These are phyloP conservation scores for Ctenoplectra terminalis DNA, from an alignment of 1,140 invertebrate species.

Conservation along the genomic window DNA sequence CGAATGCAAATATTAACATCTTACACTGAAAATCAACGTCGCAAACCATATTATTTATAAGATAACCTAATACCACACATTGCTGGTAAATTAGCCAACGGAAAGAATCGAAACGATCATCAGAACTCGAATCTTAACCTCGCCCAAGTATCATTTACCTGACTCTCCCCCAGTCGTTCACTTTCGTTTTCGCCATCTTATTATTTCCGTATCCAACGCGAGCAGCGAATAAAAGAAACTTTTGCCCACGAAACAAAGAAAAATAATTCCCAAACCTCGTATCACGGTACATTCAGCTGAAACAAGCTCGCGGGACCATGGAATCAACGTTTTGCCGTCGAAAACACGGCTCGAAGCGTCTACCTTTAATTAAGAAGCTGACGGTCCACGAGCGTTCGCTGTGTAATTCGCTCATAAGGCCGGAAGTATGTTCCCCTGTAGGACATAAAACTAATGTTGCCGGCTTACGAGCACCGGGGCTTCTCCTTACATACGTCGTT, in stretches of 20 bases:
- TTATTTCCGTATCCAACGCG: too few species aligned
- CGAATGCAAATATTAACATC: too few species aligned
- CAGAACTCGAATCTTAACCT: too few species aligned
- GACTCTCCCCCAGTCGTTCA: too few species aligned
- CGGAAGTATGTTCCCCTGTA: constrained; percentile 45
- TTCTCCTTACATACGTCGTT: constrained; percentile 13
- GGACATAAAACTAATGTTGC: constrained; percentile 35
- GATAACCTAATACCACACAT: too few species aligned
- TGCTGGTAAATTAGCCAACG: too few species aligned
- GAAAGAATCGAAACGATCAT: too few species aligned
- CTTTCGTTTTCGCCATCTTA: too few species aligned
- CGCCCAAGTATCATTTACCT: too few species aligned
- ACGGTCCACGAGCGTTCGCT: background rate
- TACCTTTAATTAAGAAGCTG: constrained; percentile 25
- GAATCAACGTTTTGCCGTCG: background rate
- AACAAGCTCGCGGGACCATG: background rate
- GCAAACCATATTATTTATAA: too few species aligned
- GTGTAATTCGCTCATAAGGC: constrained; percentile 20
- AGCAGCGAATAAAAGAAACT: too few species aligned
- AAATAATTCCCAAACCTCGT: background rate
- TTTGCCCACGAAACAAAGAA: background rate
- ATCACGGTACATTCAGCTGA: background rate
- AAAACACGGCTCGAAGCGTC: background rate
- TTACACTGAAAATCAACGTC: too few species aligned
- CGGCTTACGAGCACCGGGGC: constrained; percentile 2